Base-by-base conservation (phyloP, 2,113 vertebrate species). In the Bagarius yarrelli region DNA sequence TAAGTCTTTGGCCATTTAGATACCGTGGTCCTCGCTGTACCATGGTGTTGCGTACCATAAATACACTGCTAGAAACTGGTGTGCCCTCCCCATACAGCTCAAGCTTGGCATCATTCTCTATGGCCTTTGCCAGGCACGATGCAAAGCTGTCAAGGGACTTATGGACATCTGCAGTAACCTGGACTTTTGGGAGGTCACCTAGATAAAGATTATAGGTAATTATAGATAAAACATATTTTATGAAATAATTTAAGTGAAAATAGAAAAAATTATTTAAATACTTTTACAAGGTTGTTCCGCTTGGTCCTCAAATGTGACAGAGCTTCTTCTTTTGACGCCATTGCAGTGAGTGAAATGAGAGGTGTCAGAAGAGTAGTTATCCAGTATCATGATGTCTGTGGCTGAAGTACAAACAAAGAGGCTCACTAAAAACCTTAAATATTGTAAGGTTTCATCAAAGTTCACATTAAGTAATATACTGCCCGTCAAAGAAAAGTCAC, bases 221-320 rank as follows among this genome's bases (percentile, higher is more conserved):
- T 71, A 47, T 23, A 21, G 16, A 9, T 63, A 5, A 71, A 56
- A 72, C 19, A n/a, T n/a, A 4, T 47, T 47, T 47, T 47, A 8
- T 47, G 44, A 11, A 8, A 4, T 1, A 47, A 5, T 9, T 5
- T 47, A 47, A 47, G 44, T 11, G 9, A 9, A 47, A 50, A 69
- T 18, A 77, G 16, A 25, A 19, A 11, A 36, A 64, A 53, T 16
- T 25, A 3, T 47, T 50, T 5, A 61, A 61, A 83, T 86, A 97
- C 96, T 95, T 96, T 95, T 96, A 88, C 92, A 87, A 72, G 90
- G 92, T 74, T 94, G 94, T 36, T 99, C 96, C 87, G 97, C 91
- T 90, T 98, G 95, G 79, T 99, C 97, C 91, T 99, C 97, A 86
- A 99, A 98, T 0, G 98, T 97, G 85, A 98, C 98, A 0, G 97